Evolutionary conservation across 2,888 invertebrate genomes (phyloP), one percentile per base, ranked within the genome.

Genomic region (Drosophila maculinotata): DNA sequence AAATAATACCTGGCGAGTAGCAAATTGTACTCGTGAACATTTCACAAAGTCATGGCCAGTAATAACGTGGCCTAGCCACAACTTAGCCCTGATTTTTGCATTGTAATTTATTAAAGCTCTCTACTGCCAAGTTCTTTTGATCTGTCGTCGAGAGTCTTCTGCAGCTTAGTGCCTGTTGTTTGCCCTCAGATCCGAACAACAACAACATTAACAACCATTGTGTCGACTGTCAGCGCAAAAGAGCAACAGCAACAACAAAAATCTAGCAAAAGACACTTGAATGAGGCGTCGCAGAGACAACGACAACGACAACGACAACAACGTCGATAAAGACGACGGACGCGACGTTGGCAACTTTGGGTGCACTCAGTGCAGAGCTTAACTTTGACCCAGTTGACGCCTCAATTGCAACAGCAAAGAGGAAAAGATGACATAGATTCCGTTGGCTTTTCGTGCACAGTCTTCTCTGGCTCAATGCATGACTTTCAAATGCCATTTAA

Each of bases 381-480:
- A 86, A 84, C 81, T 81, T 81, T 87, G 87, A 81, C 81, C 81
- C 69, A 81, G 87, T 81, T 87, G 87, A 86, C 81, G 84, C 84
- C 84, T 77, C 66, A 69, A 74, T 77, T 83, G 81, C 87, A 81
- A 67, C 65, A 62, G 47, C 42, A 38, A 39, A 52, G 42, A 30
- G 36, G 41, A 47, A 81, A 79, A 76, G 77, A 79, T 78, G 75
- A 63, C 78, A 74, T 58, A 74, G 57, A 56, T 76, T 66, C 60
- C 25, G 33, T 52, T 52, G 54, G 28, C 31, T 54, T 65, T 65
- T 75, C 76, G 53, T 64, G 70, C 45, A 30, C 38, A 31, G 52
- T n/a, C 14, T 41, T 41, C 36, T 14, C 36, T 38, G 45, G 35
- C 49, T 42, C 45, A 64, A 53, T 54, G 59, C 76, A 79, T 75